Base-by-base conservation (phyloP, 2,888 invertebrate genomes). In the Lamellibrachia columna region DNA sequence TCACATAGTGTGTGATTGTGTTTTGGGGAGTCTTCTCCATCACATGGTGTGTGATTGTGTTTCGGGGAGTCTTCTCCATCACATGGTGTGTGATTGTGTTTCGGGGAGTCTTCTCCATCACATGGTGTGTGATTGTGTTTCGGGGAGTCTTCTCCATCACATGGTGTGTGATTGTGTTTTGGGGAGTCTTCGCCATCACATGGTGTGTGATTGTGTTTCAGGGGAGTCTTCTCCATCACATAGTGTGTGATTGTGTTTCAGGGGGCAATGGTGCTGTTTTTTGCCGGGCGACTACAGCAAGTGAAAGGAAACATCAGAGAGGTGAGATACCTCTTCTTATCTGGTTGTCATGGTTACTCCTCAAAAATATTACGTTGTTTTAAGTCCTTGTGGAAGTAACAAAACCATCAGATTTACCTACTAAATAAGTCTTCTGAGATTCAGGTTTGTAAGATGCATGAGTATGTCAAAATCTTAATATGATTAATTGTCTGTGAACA, bases 231-330 rank as follows among this genome's bases (percentile, higher is more conserved):
- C 22, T 75, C 15, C 75, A 22, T 75, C 75, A 75, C 75, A 22
- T 75, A n/a, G n/a, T 75, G 75, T 75, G 15, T 75, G 22, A 75
- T n/a, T 75, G 40, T 40, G 22, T 75, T 75, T 22, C 96, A 98
- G 97, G 98, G 99, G 91, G 98, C 98, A 1, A 98, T 99, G 98
- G 98, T 99, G 96, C 97, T 99, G 60, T 98, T 99, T 96, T 98
- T 99, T 96, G 98, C 98, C 96, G 99, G 98, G 0, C 97, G 99
- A 52, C 97, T 98, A 90, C 98, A 98, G 96, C 97, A 98, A 95
- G 97, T 99, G 95, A 97, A 97, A 93, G 98, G 98, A 0, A 97
- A 98, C 95, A 97, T 98, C 91, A 97, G 97, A 52, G 97, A 96
- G 94, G 97, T 96, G 94, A 94, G 95, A 94, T 53, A 40, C 92